These are phyloP conservation scores for Lasioglossum pauxillum DNA, from an alignment of 2,888 invertebrate species.

Conservation along the genomic window DNA sequence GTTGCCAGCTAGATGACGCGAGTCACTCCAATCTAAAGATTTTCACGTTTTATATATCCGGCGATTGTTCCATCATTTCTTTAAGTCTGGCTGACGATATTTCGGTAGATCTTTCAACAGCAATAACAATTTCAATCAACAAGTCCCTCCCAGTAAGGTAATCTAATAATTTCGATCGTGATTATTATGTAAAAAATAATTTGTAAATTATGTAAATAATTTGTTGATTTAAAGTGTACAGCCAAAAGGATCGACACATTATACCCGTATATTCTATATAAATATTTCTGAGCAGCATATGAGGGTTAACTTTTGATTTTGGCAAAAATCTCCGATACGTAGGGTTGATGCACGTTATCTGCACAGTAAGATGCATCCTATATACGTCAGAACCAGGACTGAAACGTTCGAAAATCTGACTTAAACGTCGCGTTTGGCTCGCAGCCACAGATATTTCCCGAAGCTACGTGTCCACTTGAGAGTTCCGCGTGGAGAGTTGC, in stretches of 20 bases:
- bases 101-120: too few species aligned
- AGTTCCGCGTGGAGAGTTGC: neutral
- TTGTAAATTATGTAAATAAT: too few species aligned
- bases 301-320: too few species aligned
- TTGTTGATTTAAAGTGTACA: too few species aligned
- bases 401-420: constrained; percentile 1
- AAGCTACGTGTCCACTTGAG: constrained; percentile 2
- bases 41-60: neutral
- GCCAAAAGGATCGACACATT: too few species aligned
- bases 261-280: too few species aligned
- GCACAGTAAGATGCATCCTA: neutral
- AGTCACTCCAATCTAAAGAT: neutral
- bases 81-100: too few species aligned
- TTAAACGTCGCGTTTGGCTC: neutral
- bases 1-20: neutral
- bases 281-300: too few species aligned
- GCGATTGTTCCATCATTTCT: too few species aligned
- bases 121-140: too few species aligned
- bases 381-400: neutral
- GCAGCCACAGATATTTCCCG: neutral
- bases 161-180: neutral
- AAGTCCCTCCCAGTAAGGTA: neutral
- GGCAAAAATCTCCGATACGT: neutral
- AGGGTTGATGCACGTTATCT: neutral
- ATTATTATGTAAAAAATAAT: neutral